Evolutionary conservation across 2,797 vertebrate genomes (phyloP).

Genomic region (Schizopygopsis malacanthus): DNA sequence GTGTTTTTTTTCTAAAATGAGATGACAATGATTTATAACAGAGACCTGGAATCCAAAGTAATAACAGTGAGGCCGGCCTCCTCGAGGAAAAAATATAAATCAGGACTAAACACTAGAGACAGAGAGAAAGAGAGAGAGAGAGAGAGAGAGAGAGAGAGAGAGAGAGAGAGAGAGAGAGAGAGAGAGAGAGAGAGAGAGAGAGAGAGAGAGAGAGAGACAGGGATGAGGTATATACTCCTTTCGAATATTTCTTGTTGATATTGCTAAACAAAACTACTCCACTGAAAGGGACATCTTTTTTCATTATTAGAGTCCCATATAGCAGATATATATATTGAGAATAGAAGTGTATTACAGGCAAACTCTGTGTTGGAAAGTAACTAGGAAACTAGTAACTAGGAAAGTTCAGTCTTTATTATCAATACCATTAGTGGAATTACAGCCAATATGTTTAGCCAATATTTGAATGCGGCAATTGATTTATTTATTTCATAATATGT

Average conservation of each 20-base stretch:
- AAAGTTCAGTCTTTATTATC: not conserved
- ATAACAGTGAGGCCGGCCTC: constrained; percentile 71
- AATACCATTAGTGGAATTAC: not conserved
- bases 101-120: constrained; percentile 24
- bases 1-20: constrained; percentile 71
- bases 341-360: not conserved
- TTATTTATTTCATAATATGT: not conserved
- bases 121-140: constrained; percentile 8
- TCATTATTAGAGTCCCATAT: too few relatives aligned
- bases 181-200: constrained; percentile 42
- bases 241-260: not conserved
- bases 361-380: not conserved
- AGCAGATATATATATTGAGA: not conserved
- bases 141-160: constrained; percentile 43
- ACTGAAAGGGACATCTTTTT: not conserved
- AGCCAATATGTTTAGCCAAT: not conserved
- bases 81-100: constrained; percentile 21
- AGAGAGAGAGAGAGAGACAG: not conserved
- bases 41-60: constrained; percentile 70
- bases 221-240: not conserved
- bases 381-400: too few relatives aligned
- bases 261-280: constrained; percentile 4
- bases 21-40: constrained; percentile 82
- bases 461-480: fast-evolving
- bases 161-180: not conserved